Evolutionary conservation across 2,888 invertebrate species (phyloP).

Genomic region (Conchocele bisecta): DNA sequence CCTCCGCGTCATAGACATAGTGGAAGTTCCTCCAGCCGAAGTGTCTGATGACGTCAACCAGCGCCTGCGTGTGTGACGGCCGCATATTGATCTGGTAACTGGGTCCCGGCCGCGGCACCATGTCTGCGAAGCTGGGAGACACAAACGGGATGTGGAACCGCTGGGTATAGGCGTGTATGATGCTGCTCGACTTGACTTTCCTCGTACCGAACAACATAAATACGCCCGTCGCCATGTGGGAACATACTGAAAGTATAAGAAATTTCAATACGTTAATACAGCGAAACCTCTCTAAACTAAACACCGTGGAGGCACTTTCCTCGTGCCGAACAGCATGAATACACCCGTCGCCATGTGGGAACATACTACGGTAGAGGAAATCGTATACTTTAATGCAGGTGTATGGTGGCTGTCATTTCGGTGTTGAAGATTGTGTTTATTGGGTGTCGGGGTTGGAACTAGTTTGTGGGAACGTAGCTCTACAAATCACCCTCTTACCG

Average conservation of each 20-base stretch:
- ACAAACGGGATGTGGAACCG: conserved; percentile 77
- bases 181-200: conserved; percentile 66
- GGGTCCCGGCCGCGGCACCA: conserved; percentile 31
- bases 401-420: no score
- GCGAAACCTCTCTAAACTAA: no score
- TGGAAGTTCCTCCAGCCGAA: conserved; percentile 68
- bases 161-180: conserved; percentile 68
- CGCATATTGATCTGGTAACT: conserved; percentile 91
- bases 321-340: conserved; percentile 74
- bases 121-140: conserved; percentile 66
- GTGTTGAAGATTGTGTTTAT: no score
- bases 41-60: conserved; percentile 82
- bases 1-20: conserved; percentile 74
- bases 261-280: no score
- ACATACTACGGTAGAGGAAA: conserved; percentile 66
- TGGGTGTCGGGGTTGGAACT: no score
- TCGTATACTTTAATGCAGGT: no score
- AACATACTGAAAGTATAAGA: conserved; percentile 69
- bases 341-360: conserved; percentile 70
- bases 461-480: no score
- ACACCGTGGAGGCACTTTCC: conserved; percentile 43
- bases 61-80: conserved; percentile 89
- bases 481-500: no score
- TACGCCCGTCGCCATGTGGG: conserved; percentile 70
- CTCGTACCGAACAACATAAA: conserved; percentile 75